Conservation (phyloP, 2,797 vertebrate genomes). For the Melanotaenia maccullochi region DNA sequence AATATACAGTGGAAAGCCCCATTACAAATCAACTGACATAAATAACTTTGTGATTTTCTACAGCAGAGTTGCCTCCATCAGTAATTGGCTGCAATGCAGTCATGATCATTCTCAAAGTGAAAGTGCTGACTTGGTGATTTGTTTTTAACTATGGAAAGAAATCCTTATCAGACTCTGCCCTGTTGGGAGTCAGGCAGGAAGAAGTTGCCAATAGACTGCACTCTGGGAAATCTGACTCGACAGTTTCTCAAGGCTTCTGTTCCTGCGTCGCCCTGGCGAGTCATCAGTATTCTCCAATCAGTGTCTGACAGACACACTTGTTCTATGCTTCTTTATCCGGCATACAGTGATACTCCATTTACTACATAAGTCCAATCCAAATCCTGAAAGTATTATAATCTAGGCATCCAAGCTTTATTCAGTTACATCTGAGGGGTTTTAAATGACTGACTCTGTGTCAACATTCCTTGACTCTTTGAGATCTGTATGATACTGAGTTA, state of each 20-base stretch:
- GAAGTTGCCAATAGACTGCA: conserved; percentile 49
- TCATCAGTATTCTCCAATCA: conserved; percentile 29
- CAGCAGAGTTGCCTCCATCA: not conserved
- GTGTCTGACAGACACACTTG: not conserved
- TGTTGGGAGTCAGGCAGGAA: conserved; percentile 50
- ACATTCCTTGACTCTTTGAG: not conserved
- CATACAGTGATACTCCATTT: not conserved
- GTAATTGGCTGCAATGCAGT: not conserved
- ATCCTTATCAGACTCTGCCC: conserved; percentile 56
- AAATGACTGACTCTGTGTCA: not conserved
- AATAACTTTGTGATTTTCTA: not conserved
- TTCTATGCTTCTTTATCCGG: not conserved
- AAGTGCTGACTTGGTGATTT: conserved; percentile 29
- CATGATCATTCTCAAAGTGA: not conserved
- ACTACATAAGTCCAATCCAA: not conserved
- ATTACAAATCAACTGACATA: not conserved
- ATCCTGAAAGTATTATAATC: not conserved
- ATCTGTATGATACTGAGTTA: not conserved
- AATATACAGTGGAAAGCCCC: not conserved
- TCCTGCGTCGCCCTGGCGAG: conserved; percentile 30
- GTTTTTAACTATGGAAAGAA: conserved; percentile 16
- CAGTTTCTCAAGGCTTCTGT: conserved; percentile 64
- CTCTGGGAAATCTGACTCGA: conserved; percentile 69
- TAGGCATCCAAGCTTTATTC: too few relatives aligned
- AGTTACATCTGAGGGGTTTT: not conserved